phyloP scores from a whole-genome alignment of 2,888 invertebrate genomes.

The Cacoxenus indagator region DNA sequence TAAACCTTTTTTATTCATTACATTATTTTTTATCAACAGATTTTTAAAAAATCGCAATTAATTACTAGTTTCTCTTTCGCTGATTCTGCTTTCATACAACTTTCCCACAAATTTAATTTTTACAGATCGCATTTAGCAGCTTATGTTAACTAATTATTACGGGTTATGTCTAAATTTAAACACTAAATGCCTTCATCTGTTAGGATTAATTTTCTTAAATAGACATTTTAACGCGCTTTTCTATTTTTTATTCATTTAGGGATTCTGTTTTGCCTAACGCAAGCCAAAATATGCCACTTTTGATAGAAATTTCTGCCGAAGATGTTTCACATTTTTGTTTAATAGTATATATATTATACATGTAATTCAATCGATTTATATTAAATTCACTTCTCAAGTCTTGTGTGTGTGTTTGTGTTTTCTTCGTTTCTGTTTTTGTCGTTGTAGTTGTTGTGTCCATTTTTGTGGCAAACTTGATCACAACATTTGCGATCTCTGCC shows the following conservation, averaged over 20 bases:
- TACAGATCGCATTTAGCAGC: conserved; percentile 44
- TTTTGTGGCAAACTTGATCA: conserved; percentile 28
- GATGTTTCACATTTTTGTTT: conserved; percentile 30
- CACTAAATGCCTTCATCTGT: conserved; percentile 34
- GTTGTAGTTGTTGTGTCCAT: conserved; percentile 3
- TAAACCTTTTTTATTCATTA: conserved; percentile 16
- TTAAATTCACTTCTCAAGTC: conserved; percentile 49
- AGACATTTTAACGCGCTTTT: conserved; percentile 47
- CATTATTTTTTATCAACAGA: conserved; percentile 64
- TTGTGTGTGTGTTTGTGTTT: conserved; percentile 41
- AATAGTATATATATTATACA: conserved; percentile 23
- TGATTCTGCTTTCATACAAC: conserved; percentile 16
- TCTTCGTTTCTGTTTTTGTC: conserved; percentile 28
- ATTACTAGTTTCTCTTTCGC: conserved; percentile 39
- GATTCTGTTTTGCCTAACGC: conserved; percentile 9
- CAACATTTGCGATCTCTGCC: conserved; percentile 33
- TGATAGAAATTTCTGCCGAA: conserved; percentile 27
- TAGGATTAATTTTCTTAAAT: conserved; percentile 33
- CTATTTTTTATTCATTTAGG: conserved; percentile 35
- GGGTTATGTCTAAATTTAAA: conserved; percentile 28
- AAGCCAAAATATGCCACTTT: neutral
- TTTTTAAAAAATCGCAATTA: conserved; percentile 66
- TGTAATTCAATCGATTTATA: conserved; percentile 19
- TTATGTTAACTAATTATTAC: conserved; percentile 24
- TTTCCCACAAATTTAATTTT: too few species aligned